Percentiles rank a stretch among this genome's conserved stretches.
These are phyloP conservation scores for Trididemnum nubilum DNA, from an alignment of 23 tunicate genomes.

Conservation along the genomic window DNA sequence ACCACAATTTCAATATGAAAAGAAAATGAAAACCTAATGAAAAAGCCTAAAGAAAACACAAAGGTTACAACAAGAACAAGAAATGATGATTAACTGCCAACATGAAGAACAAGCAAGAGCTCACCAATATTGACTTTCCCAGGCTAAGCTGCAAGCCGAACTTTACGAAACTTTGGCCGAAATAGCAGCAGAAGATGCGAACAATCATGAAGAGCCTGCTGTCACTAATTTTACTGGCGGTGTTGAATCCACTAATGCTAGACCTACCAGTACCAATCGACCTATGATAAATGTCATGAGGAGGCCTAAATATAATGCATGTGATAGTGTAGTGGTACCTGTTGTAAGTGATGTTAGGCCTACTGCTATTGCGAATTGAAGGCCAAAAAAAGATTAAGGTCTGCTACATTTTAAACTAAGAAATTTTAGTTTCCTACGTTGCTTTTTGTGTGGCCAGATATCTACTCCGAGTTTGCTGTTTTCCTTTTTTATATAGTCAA, in stretches of 20 bases:
- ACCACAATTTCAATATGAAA: too few species aligned
- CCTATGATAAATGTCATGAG: neutral
- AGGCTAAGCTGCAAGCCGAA: neutral
- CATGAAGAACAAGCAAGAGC: slow-evolving; percentile 4
- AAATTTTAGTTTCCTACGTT: too few species aligned
- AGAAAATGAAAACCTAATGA: too few species aligned
- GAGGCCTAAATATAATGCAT: neutral
- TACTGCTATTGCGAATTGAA: too few species aligned
- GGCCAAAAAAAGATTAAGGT: too few species aligned
- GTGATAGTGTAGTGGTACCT: neutral
- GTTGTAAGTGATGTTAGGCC: neutral
- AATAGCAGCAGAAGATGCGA: neutral
- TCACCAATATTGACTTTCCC: neutral
- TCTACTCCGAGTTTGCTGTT: too few species aligned
- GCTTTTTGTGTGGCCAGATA: too few species aligned
- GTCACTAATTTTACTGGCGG: neutral
- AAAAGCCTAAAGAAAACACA: neutral
- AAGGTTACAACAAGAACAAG: neutral
- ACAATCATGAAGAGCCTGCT: neutral
- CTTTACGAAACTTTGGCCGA: neutral
- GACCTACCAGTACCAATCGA: neutral
- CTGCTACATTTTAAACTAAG: too few species aligned
- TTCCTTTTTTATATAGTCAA: too few species aligned
- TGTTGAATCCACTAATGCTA: neutral
- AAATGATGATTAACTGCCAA: neutral